A percentile compares a stretch with the other conserved stretches of the same genome.
Evolutionary conservation across 2,797 vertebrate species (phyloP).

Genomic region (Schizothorax lantsangensis): DNA sequence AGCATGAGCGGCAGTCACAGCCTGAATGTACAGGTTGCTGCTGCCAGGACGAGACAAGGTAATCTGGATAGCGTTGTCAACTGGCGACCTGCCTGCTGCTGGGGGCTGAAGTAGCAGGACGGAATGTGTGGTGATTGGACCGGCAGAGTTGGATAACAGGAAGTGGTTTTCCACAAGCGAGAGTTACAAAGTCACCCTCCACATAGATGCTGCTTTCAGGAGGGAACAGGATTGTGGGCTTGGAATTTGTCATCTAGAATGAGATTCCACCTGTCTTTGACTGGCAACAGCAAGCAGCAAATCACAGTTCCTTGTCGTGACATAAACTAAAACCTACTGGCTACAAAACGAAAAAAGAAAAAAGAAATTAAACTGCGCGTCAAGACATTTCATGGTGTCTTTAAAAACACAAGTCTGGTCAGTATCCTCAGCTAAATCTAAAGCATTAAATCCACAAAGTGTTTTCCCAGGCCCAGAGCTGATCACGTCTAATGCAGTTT

Average conservation of each 20-base stretch:
- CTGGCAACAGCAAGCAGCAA: not conserved
- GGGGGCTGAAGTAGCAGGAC: constrained; percentile 68
- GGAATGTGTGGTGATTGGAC: constrained; percentile 66
- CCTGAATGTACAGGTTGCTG: constrained; percentile 61
- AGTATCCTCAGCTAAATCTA: constrained; percentile 4
- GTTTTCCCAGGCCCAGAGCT: constrained; percentile 22
- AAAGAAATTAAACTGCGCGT: not conserved
- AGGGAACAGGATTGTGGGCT: constrained; percentile 70
- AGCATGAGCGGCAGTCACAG: constrained; percentile 56
- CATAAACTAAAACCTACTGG: not conserved
- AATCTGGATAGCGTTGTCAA: constrained; percentile 60
- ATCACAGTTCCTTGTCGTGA: not conserved
- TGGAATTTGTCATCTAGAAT: constrained; percentile 36
- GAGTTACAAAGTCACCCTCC: constrained; percentile 65
- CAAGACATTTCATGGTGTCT: not conserved
- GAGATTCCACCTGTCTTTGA: not conserved
- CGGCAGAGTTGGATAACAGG: constrained; percentile 69
- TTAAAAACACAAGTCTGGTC: not conserved
- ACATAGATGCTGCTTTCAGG: constrained; percentile 61
- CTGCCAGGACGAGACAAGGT: not conserved
- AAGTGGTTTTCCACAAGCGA: constrained; percentile 73
- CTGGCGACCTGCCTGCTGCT: constrained; percentile 17
- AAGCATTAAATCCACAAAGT: not conserved
- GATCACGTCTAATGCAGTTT: constrained; percentile 24
- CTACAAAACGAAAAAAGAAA: too few species aligned